phyloP scores from a whole-genome alignment of 2,797 vertebrate genomes.

The Lacerta agilis region DNA sequence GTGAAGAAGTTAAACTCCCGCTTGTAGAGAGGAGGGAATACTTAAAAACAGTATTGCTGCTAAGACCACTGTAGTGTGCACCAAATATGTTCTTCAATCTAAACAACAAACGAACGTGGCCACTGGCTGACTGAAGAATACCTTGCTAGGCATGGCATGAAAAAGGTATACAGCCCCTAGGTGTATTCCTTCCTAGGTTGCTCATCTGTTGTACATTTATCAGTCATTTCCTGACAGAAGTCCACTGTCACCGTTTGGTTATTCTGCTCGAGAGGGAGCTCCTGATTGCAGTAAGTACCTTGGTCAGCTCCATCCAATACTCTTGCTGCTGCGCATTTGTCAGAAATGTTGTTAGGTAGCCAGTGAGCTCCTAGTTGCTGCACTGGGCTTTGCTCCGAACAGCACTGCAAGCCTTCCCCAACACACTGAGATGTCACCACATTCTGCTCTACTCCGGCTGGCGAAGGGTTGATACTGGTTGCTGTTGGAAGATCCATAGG shows the following conservation, averaged over 20 bases:
- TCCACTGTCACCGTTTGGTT: conserved; percentile 97
- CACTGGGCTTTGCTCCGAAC: conserved; percentile 74
- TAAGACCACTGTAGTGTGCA: conserved; percentile 99
- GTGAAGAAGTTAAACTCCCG: conserved; percentile 87
- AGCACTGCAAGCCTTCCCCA: conserved; percentile 83
- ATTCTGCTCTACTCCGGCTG: conserved; percentile 81
- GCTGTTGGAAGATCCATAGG: conserved; percentile 84
- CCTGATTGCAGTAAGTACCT: conserved; percentile 84
- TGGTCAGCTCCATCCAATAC: conserved; percentile 79
- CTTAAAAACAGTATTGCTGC: conserved; percentile 99
- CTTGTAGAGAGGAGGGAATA: conserved; percentile 89
- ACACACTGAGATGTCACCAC: conserved; percentile 81
- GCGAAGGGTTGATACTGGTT: conserved; percentile 84
- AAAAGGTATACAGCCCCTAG: conserved; percentile 78
- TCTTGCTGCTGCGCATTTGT: conserved; percentile 76
- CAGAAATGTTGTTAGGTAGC: conserved; percentile 80
- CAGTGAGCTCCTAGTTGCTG: conserved; percentile 77
- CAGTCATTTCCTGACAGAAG: conserved; percentile 99
- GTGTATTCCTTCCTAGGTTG: conserved; percentile 95
- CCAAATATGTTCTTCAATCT: conserved; percentile 80
- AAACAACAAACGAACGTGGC: conserved; percentile 86
- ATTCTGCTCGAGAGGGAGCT: conserved; percentile 85
- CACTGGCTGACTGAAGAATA: conserved; percentile 86
- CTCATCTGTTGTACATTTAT: conserved; percentile 99
- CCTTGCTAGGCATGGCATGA: conserved; percentile 75